Conservation (phyloP, 2,888 invertebrate species). For the Andrena fulva region DNA sequence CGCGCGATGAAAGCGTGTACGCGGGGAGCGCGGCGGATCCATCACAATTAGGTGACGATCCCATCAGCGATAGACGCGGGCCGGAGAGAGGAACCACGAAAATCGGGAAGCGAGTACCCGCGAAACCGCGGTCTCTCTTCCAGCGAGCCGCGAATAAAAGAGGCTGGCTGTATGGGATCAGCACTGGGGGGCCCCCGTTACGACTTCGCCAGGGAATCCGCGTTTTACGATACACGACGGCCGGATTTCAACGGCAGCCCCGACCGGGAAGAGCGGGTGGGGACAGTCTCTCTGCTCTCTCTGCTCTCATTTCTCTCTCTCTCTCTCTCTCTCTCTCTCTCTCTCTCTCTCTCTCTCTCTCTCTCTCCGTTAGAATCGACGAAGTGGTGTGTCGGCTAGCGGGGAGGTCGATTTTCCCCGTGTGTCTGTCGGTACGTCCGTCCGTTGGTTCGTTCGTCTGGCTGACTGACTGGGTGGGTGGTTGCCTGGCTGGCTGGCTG, state of each 20-base stretch:
- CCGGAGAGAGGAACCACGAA: conserved; percentile 53
- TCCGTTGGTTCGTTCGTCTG: conserved; percentile 55
- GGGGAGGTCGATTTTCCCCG: conserved; percentile 59
- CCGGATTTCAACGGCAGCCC: conserved; percentile 22
- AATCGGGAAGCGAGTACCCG: conserved; percentile 67
- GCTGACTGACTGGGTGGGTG: conserved; percentile 62
- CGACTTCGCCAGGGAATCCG: conserved; percentile 41
- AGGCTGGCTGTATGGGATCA: background rate
- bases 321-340: background rate
- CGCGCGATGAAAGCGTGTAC: conserved; percentile 10
- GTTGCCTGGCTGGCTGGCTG: conserved; percentile 53
- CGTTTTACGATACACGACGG: conserved; percentile 51
- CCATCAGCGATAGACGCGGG: conserved; percentile 29
- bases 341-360: background rate
- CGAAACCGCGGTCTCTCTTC: conserved; percentile 66
- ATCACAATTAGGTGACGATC: conserved; percentile 55
- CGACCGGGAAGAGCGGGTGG: background rate
- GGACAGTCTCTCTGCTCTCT: conserved; percentile 33
- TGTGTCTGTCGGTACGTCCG: conserved; percentile 60
- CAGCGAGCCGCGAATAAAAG: conserved; percentile 41
- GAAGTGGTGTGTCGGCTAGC: conserved; percentile 48
- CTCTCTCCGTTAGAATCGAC: conserved; percentile 42
- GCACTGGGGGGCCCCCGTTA: conserved; percentile 20
- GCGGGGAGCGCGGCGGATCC: conserved; percentile 15
- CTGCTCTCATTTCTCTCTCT: too few species aligned